These are phyloP conservation scores for Eilema caniola DNA, from an alignment of 2,888 invertebrate genomes.

Conservation along the genomic window DNA sequence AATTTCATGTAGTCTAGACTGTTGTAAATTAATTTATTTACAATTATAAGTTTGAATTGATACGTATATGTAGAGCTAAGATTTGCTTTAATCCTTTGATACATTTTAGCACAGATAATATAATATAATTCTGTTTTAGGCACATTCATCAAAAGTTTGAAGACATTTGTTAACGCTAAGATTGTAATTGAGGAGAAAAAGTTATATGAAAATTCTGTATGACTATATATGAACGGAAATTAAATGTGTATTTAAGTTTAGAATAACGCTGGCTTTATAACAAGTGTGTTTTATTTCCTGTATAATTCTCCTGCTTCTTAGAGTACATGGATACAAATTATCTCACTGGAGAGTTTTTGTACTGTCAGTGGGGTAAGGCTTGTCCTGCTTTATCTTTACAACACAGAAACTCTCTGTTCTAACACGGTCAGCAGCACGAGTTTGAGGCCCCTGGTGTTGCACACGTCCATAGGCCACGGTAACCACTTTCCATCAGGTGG, in stretches of 20 bases:
- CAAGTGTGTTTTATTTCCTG: neutral
- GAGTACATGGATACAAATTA: too few relatives aligned
- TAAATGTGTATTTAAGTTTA: neutral
- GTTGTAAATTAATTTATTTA: neutral
- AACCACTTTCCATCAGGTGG: too few relatives aligned
- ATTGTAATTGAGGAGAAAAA: constrained; percentile 10
- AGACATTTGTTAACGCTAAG: neutral
- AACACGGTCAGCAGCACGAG: too few relatives aligned
- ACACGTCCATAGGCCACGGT: too few relatives aligned
- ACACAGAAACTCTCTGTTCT: too few relatives aligned
- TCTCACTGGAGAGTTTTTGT: too few relatives aligned
- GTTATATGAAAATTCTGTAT: neutral
- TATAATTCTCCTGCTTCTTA: neutral
- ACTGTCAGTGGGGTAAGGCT: too few relatives aligned
- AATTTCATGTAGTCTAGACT: neutral
- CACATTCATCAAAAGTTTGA: constrained; percentile 22
- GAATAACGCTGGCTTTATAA: neutral
- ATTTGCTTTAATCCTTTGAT: constrained; percentile 1
- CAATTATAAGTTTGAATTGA: neutral
- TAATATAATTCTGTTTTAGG: too few relatives aligned
- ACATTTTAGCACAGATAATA: too few relatives aligned
- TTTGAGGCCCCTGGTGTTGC: too few relatives aligned
- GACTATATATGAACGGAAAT: neutral
- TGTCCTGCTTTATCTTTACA: too few relatives aligned
- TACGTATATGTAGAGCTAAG: neutral